Evolutionary conservation across 2,888 invertebrate species (phyloP).

Genomic region (Mythimna impura): DNA sequence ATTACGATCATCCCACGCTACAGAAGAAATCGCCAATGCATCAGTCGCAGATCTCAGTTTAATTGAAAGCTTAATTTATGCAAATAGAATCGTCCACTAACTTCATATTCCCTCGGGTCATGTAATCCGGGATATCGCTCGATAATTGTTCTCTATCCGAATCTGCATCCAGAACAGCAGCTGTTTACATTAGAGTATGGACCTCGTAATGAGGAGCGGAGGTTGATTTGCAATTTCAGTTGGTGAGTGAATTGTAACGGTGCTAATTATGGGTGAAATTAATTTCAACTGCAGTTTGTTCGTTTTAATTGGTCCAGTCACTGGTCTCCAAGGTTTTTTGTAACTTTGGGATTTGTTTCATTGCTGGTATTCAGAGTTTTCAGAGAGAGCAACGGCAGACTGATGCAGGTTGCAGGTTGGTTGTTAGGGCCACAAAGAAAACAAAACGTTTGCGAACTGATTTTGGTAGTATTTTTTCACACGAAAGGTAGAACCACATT

Average conservation of each 20-base stretch:
- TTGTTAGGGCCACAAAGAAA: background rate
- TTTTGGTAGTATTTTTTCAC: background rate
- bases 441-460: background rate
- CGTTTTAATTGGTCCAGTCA: slow-evolving; percentile 13
- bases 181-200: slow-evolving; percentile 60
- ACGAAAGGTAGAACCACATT: too few relatives aligned
- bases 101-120: slow-evolving; percentile 59
- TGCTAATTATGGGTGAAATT: background rate
- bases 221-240: background rate
- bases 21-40: slow-evolving; percentile 46
- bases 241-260: background rate
- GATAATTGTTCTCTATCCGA: slow-evolving; percentile 69
- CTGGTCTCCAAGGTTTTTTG: background rate
- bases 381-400: background rate
- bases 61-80: slow-evolving; percentile 73
- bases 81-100: slow-evolving; percentile 66
- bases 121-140: slow-evolving; percentile 71
- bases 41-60: slow-evolving; percentile 62
- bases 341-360: background rate
- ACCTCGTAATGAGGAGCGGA: slow-evolving; percentile 13
- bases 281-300: slow-evolving; percentile 6
- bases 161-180: slow-evolving; percentile 41
- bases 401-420: too few relatives aligned
- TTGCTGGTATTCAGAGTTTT: background rate
- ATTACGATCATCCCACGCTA: slow-evolving; percentile 23